phyloP scores from a whole-genome alignment of 1,140 invertebrate genomes.

The Dufourea novaeangliae region DNA sequence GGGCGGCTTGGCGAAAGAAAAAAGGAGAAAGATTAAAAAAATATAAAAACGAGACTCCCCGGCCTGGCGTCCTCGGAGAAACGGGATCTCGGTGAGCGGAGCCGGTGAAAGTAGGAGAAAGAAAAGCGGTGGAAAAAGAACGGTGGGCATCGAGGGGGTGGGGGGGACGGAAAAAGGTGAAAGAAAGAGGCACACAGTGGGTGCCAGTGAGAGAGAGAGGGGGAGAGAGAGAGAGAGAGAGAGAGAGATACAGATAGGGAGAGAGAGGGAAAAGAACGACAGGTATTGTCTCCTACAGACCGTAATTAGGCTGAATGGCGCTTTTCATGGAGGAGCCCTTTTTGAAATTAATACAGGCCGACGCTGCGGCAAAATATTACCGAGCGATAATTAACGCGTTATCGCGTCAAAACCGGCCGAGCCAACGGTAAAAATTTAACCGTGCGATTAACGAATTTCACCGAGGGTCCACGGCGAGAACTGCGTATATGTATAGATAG shows the following conservation, averaged over 20 bases:
- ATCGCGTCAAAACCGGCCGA: conserved; percentile 63
- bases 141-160: no score
- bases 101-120: conserved; percentile 26
- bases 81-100: conserved; percentile 33
- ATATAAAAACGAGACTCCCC: conserved; percentile 31
- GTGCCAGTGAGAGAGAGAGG: neutral
- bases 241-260: neutral
- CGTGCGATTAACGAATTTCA: conserved; percentile 64
- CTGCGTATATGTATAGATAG: neutral
- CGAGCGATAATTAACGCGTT: conserved; percentile 67
- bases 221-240: conserved; percentile 10
- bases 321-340: conserved; percentile 62
- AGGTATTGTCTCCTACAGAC: conserved; percentile 54
- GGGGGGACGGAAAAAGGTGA: neutral
- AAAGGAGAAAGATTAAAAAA: neutral
- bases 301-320: conserved; percentile 67
- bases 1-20: no score
- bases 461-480: neutral
- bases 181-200: neutral
- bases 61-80: conserved; percentile 12
- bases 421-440: conserved; percentile 57
- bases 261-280: conserved; percentile 46
- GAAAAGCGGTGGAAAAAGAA: conserved; percentile 7
- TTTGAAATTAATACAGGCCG: conserved; percentile 58
- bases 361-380: conserved; percentile 62